These are phyloP conservation scores for Drosophila leontia DNA, from an alignment of 1,140 invertebrate species.

Conservation along the genomic window DNA sequence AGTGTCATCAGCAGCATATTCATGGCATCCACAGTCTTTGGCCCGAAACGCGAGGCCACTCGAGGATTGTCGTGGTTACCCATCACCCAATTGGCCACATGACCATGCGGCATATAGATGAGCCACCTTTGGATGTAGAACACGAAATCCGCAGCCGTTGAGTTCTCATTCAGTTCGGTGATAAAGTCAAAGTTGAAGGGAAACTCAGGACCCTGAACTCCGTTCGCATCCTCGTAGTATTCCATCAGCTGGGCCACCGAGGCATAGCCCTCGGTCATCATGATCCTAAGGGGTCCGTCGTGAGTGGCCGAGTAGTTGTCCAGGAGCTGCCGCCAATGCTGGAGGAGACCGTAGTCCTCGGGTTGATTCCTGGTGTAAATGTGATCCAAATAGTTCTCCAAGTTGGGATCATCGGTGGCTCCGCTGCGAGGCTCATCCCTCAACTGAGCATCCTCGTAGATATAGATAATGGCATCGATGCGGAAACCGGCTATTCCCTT, in stretches of 20 bases:
- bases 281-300: conserved; percentile 78
- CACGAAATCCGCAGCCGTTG: conserved; percentile 86
- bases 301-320: conserved; percentile 86
- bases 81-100: conserved; percentile 89
- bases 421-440: conserved; percentile 87
- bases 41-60: conserved; percentile 88
- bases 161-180: conserved; percentile 85
- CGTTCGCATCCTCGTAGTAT: conserved; percentile 87
- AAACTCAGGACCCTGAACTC: conserved; percentile 87
- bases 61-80: conserved; percentile 91
- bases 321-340: conserved; percentile 88
- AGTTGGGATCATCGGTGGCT: conserved; percentile 84
- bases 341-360: conserved; percentile 87
- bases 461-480: conserved; percentile 88
- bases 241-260: conserved; percentile 86
- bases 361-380: conserved; percentile 88
- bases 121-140: conserved; percentile 86
- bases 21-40: conserved; percentile 88
- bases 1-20: conserved; percentile 91
- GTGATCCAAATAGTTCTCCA: conserved; percentile 87
- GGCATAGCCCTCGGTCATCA: conserved; percentile 89
- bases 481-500: conserved; percentile 92
- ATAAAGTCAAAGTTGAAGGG: conserved; percentile 89
- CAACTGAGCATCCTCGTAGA: conserved; percentile 87
- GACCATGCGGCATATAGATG: conserved; percentile 86